A percentile compares a stretch with the other conserved stretches of the same genome.
phyloP scores from a whole-genome alignment of 2,797 vertebrate genomes.

The Australoheros facetus region DNA sequence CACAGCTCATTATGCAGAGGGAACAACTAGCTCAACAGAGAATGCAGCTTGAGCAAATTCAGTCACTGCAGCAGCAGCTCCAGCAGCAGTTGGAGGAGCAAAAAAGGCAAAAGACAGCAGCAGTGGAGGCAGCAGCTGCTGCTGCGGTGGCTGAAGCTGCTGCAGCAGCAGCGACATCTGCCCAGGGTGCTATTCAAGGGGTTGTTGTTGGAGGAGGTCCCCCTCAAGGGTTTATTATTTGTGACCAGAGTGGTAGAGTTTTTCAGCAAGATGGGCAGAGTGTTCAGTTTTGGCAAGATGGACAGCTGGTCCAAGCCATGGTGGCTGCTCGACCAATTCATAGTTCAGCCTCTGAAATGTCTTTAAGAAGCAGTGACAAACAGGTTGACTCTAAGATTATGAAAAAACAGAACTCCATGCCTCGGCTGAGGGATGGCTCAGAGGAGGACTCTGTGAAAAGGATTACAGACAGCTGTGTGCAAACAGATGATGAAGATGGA shows the following conservation, averaged over 20 bases:
- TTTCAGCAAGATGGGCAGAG: constrained; percentile 90
- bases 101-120: constrained; percentile 92
- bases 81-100: constrained; percentile 98
- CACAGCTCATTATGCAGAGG: constrained; percentile 93
- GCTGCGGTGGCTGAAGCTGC: constrained; percentile 87
- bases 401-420: constrained; percentile 98
- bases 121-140: constrained; percentile 85
- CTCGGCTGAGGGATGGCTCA: constrained; percentile 88
- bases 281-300: constrained; percentile 91
- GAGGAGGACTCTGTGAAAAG: constrained; percentile 88
- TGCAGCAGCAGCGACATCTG: constrained; percentile 87
- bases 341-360: constrained; percentile 95
- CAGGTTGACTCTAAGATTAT: constrained; percentile 86
- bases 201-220: constrained; percentile 82
- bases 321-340: constrained; percentile 88
- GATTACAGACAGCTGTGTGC: constrained; percentile 93
- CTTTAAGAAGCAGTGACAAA: constrained; percentile 90
- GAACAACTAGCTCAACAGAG: constrained; percentile 98
- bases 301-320: constrained; percentile 84
- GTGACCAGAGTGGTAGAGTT: constrained; percentile 87
- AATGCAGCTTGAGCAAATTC: constrained; percentile 97
- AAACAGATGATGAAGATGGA: constrained; percentile 97
- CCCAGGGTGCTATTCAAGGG: constrained; percentile 88
- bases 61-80: constrained; percentile 97
- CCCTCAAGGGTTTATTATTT: constrained; percentile 83